Conservation (phyloP, 2,113 vertebrate genomes). For the Ardeotis arabs region DNA sequence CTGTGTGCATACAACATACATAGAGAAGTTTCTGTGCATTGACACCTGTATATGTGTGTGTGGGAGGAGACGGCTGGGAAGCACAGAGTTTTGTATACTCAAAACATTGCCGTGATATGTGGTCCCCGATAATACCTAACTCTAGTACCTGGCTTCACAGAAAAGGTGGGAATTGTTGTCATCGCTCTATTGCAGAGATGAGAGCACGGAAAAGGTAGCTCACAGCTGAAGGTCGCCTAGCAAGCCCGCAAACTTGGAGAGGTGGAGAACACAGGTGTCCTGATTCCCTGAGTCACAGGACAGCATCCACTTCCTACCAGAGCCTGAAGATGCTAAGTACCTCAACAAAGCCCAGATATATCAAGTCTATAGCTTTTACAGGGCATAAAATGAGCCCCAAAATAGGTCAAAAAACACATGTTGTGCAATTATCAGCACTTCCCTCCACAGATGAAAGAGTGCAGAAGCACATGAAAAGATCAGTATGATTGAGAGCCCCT, state of each 20-base stretch:
- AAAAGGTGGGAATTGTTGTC: not conserved
- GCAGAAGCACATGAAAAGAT: not conserved
- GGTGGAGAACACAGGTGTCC: not conserved
- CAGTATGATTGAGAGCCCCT: not conserved
- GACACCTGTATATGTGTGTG: not conserved
- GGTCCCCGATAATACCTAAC: not conserved
- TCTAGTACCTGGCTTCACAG: not conserved
- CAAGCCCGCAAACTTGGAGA: rapidly evolving
- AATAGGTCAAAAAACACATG: not conserved
- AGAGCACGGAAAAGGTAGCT: not conserved
- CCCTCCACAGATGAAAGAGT: not conserved
- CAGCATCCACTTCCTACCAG: not conserved
- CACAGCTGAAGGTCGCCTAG: not conserved
- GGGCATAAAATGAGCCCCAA: not conserved
- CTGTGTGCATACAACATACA: not conserved
- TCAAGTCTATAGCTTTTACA: not conserved
- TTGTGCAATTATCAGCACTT: not conserved
- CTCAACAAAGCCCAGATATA: not conserved
- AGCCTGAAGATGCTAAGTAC: not conserved
- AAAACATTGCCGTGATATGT: not conserved
- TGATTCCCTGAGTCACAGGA: not conserved
- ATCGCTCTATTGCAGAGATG: not conserved
- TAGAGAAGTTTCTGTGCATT: not conserved
- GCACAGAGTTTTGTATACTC: not conserved
- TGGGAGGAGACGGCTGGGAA: not conserved